Conservation (phyloP, 2,113 vertebrate species). For the Ammodytes marinus region DNA sequence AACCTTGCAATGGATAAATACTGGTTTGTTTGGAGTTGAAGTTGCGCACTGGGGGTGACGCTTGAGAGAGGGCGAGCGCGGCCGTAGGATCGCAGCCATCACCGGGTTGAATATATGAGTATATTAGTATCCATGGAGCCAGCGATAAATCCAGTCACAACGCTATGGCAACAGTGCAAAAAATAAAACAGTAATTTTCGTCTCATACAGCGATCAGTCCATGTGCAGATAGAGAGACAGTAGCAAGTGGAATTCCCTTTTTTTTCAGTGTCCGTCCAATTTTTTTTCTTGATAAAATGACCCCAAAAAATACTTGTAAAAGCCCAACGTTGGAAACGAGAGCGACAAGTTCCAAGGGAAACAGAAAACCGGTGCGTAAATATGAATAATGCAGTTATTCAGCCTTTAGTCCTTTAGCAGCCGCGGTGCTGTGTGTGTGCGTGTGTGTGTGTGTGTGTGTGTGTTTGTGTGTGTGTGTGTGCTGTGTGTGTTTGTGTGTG, state of each 20-base stretch:
- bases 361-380: conserved; percentile 66
- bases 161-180: background rate
- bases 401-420: conserved; percentile 51
- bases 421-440: conserved; percentile 32
- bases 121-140: conserved; percentile 30
- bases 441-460: no score
- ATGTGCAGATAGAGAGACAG: background rate
- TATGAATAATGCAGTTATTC: conserved; percentile 74
- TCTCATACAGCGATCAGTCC: conserved; percentile 1
- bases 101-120: background rate
- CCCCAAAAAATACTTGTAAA: background rate
- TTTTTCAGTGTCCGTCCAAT: conserved; percentile 35
- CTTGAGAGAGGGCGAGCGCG: conserved; percentile 30
- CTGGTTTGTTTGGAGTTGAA: conserved; percentile 53
- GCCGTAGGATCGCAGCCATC: conserved; percentile 51
- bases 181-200: conserved; percentile 3
- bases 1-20: conserved; percentile 42
- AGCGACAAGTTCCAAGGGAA: conserved; percentile 24
- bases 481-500: no score
- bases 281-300: background rate
- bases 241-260: background rate
- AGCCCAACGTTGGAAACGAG: conserved; percentile 21
- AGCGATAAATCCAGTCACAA: conserved; percentile 25
- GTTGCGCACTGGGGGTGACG: conserved; percentile 60
- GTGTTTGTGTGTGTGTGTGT: no score